Conservation (phyloP, 1,140 invertebrate genomes). For the Odontomachus brunneus region DNA sequence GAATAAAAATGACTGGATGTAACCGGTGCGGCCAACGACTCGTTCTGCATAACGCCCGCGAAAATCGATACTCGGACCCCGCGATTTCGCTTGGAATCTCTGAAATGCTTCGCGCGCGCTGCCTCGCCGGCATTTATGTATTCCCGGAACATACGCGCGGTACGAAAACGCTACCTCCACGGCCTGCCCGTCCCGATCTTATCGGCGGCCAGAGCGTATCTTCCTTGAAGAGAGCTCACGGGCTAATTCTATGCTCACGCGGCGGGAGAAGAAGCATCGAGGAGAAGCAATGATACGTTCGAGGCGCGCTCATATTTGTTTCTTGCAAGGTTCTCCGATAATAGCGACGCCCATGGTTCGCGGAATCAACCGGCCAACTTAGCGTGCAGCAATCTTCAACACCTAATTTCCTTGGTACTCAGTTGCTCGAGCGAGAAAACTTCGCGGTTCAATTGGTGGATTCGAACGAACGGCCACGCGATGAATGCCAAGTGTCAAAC, state of each 20-base stretch:
- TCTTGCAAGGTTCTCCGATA: slow-evolving; percentile 37
- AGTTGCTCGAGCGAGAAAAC: neutral
- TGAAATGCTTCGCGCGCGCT: slow-evolving; percentile 36
- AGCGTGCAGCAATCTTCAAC: slow-evolving; percentile 30
- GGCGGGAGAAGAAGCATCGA: slow-evolving; percentile 17
- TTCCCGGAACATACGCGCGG: slow-evolving; percentile 43
- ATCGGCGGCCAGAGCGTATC: slow-evolving; percentile 3
- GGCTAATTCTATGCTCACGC: slow-evolving; percentile 40
- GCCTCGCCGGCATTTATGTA: slow-evolving; percentile 26
- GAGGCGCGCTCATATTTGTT: slow-evolving; percentile 32
- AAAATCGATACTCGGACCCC: slow-evolving; percentile 45
- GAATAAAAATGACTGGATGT: slow-evolving; percentile 5
- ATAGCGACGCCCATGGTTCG: slow-evolving; percentile 23
- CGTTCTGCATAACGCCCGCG: slow-evolving; percentile 4
- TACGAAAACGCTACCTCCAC: slow-evolving; percentile 22
- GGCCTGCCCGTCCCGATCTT: slow-evolving; percentile 32
- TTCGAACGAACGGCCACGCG: neutral
- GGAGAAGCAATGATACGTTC: slow-evolving; percentile 53
- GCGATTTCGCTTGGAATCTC: slow-evolving; percentile 45
- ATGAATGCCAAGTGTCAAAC: neutral
- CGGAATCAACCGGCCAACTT: slow-evolving; percentile 18
- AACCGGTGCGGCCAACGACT: slow-evolving; percentile 44
- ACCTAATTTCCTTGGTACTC: slow-evolving; percentile 9
- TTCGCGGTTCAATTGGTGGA: neutral
- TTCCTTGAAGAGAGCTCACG: slow-evolving; percentile 37